These are phyloP conservation scores for Spinus pinus DNA, from an alignment of 2,797 vertebrate genomes.

Conservation along the genomic window DNA sequence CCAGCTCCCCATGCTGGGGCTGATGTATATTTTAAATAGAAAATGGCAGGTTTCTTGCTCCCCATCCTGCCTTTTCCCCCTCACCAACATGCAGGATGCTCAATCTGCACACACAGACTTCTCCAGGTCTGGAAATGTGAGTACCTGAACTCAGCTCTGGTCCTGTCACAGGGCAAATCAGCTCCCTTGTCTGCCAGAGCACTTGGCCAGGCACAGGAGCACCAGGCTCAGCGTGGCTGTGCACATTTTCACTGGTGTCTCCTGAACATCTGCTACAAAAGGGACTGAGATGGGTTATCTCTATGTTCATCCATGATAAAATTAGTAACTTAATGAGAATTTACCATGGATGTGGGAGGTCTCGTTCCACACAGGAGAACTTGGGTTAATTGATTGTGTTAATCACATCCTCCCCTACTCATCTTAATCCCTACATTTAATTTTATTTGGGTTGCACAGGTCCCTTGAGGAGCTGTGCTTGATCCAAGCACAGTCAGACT, in stretches of 20 bases:
- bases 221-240: not conserved
- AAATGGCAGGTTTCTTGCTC: not conserved
- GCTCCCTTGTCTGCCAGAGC: not conserved
- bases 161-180: not conserved
- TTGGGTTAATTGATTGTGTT: slow-evolving; percentile 42
- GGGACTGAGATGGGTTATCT: not conserved
- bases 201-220: not conserved
- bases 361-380: slow-evolving; percentile 21
- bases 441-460: slow-evolving; percentile 27
- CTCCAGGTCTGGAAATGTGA: not conserved
- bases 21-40: not conserved
- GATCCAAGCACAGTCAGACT: not conserved
- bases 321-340: not conserved
- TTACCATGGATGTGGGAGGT: not conserved
- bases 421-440: slow-evolving; percentile 51
- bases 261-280: not conserved
- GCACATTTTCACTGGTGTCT: not conserved
- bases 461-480: slow-evolving; percentile 36
- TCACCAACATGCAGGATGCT: not conserved
- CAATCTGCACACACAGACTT: not conserved
- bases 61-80: not conserved
- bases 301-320: not conserved
- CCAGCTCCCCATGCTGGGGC: not conserved
- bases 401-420: slow-evolving; percentile 38
- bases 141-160: not conserved